Evolutionary conservation across 2,797 vertebrate species (phyloP).

Genomic region (Halcyon leucocephala): DNA sequence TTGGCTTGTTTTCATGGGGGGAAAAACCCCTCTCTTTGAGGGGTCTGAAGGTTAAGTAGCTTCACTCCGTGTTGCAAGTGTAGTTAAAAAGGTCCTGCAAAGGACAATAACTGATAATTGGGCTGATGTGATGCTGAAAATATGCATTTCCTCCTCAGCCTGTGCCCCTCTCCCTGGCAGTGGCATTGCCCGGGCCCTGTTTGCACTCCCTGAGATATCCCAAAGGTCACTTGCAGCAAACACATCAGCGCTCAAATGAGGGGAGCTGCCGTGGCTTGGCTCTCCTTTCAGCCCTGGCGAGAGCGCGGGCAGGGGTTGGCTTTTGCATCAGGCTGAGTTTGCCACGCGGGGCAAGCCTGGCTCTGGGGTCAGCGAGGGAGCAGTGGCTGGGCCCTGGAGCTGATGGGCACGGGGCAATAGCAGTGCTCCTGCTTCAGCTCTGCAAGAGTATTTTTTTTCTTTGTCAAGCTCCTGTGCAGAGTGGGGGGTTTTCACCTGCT

Average conservation of each 20-base stretch:
- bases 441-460: neutral
- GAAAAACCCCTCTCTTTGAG: neutral
- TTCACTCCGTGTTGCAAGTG: slow-evolving; percentile 73
- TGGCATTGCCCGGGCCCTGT: slow-evolving; percentile 57
- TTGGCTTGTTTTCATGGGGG: neutral
- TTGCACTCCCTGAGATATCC: slow-evolving; percentile 28
- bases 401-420: neutral
- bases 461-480: neutral
- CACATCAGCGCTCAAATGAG: neutral
- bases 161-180: neutral
- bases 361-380: accelerated
- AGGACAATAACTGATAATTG: slow-evolving; percentile 50
- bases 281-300: neutral
- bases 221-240: slow-evolving; percentile 4
- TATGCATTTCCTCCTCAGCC: slow-evolving; percentile 88
- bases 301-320: neutral
- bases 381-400: neutral
- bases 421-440: neutral
- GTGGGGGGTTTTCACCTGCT: neutral
- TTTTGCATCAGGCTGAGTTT: neutral
- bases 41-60: neutral
- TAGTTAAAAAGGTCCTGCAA: slow-evolving; percentile 85
- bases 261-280: neutral
- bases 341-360: neutral
- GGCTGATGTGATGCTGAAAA: slow-evolving; percentile 86